These are phyloP conservation scores for Cryptocephalus primarius DNA, from an alignment of 2,888 invertebrate genomes.

Conservation along the genomic window DNA sequence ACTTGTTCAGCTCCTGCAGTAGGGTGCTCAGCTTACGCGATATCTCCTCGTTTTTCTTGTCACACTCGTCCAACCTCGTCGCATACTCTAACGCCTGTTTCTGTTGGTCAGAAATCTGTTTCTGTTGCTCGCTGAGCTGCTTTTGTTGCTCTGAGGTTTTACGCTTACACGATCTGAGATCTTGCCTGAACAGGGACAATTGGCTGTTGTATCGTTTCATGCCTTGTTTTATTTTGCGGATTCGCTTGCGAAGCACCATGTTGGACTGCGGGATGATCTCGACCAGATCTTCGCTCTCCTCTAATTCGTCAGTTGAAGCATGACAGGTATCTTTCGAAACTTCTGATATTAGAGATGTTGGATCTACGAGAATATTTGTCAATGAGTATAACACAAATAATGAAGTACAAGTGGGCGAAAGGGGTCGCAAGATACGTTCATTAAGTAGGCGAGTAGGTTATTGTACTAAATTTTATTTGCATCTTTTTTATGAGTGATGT, in stretches of 20 bases:
- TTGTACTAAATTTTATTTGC: too few relatives aligned
- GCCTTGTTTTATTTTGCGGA: constrained; percentile 78
- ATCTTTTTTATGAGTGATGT: too few relatives aligned
- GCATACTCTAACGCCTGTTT: constrained; percentile 71
- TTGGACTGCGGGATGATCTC: constrained; percentile 68
- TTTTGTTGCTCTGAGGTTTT: constrained; percentile 79
- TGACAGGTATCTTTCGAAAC: constrained; percentile 40
- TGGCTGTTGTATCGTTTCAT: constrained; percentile 84
- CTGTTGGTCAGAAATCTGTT: constrained; percentile 59
- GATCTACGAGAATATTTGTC: constrained; percentile 47
- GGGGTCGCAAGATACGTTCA: too few relatives aligned
- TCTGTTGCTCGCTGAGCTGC: constrained; percentile 67
- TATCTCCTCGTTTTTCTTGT: constrained; percentile 84
- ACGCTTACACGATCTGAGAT: constrained; percentile 67
- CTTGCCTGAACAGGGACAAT: constrained; percentile 64
- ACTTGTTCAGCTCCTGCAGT: constrained; percentile 79
- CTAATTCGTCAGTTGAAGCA: constrained; percentile 41
- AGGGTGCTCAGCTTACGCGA: constrained; percentile 81
- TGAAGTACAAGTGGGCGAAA: background rate
- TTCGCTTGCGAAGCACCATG: constrained; percentile 76
- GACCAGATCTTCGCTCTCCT: constrained; percentile 36
- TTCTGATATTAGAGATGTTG: constrained; percentile 46
- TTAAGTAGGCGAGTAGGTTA: too few relatives aligned
- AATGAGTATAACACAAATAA: constrained; percentile 21
- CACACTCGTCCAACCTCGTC: constrained; percentile 77